A percentile compares a stretch with the other conserved stretches of the same genome.
Evolutionary conservation across 37 sponge, comb jelly and placozoan species (phyloP).

Genomic region (Eunapius fragilis): DNA sequence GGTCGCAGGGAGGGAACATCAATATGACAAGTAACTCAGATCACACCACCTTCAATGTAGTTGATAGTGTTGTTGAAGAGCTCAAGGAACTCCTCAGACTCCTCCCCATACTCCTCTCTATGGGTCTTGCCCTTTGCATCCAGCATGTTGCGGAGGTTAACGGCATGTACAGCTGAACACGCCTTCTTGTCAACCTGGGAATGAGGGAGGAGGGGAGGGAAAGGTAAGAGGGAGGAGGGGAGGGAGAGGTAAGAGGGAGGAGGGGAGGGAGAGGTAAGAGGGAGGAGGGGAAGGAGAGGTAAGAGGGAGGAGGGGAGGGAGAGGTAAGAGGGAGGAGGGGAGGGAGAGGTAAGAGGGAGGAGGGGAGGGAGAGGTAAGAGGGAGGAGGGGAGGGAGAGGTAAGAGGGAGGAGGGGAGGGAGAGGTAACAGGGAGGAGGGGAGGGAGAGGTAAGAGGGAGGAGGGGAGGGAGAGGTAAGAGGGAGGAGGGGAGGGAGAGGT

Average conservation of each 20-base stretch:
- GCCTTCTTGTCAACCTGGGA: constrained; percentile 94
- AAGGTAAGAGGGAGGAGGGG: background rate
- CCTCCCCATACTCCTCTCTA: constrained; percentile 90
- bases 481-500: too few species aligned
- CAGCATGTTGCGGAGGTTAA: constrained; percentile 94
- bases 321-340: too few species aligned
- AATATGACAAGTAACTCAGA: background rate
- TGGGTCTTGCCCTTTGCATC: constrained; percentile 69
- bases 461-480: too few species aligned
- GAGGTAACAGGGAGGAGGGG: background rate
- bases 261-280: too few species aligned
- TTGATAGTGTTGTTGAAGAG: constrained; percentile 73
- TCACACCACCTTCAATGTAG: constrained; percentile 78
- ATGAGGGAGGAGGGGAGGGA: background rate
- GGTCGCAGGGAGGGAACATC: background rate
- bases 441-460: background rate
- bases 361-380: too few species aligned
- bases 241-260: background rate
- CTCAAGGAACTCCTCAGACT: constrained; percentile 82
- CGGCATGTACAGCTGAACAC: constrained; percentile 97
- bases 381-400: too few species aligned
- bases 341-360: too few species aligned
- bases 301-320: too few species aligned
- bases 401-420: too few species aligned
- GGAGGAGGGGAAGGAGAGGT: too few species aligned